A percentile compares a stretch with the other conserved stretches of the same genome.
Conservation (phyloP, 1,140 invertebrate genomes). For the Drosophila sechellia region DNA sequence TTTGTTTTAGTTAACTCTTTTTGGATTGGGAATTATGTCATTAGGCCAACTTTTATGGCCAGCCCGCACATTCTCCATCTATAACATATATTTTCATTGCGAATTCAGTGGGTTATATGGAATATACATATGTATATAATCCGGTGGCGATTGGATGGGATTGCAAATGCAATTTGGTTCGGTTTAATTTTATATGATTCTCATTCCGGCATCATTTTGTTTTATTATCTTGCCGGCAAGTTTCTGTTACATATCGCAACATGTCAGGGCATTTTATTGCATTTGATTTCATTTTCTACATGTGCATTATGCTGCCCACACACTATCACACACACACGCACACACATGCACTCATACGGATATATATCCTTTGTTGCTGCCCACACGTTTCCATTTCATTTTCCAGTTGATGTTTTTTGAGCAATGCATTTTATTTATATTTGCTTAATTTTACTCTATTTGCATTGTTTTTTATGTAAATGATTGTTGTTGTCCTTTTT, state of each 20-base stretch:
- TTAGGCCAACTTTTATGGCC: constrained; percentile 27
- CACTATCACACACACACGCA: too few species aligned
- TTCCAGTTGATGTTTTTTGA: constrained; percentile 35
- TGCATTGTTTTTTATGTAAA: constrained; percentile 70
- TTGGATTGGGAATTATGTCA: constrained; percentile 29
- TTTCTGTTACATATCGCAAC: constrained; percentile 12
- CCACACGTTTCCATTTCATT: constrained; percentile 29
- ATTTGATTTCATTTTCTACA: constrained; percentile 54
- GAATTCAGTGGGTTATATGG: background rate
- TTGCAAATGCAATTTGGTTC: constrained; percentile 23
- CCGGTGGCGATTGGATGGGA: background rate
- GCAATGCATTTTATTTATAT: constrained; percentile 63
- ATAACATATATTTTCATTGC: constrained; percentile 1
- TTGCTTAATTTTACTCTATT: constrained; percentile 61
- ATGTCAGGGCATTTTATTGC: constrained; percentile 41
- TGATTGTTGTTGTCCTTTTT: constrained; percentile 37
- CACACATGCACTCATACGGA: background rate
- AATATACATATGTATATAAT: background rate
- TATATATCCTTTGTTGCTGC: constrained; percentile 8
- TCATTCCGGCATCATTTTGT: constrained; percentile 34
- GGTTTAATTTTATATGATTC: constrained; percentile 45
- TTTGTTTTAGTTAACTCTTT: too few species aligned
- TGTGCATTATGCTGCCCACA: constrained; percentile 10
- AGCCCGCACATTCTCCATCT: background rate
- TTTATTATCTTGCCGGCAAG: constrained; percentile 37